Percentiles rank a stretch among this genome's conserved stretches.
These are phyloP conservation scores for Aphrophora alni DNA, from an alignment of 2,888 invertebrate genomes.

Conservation along the genomic window DNA sequence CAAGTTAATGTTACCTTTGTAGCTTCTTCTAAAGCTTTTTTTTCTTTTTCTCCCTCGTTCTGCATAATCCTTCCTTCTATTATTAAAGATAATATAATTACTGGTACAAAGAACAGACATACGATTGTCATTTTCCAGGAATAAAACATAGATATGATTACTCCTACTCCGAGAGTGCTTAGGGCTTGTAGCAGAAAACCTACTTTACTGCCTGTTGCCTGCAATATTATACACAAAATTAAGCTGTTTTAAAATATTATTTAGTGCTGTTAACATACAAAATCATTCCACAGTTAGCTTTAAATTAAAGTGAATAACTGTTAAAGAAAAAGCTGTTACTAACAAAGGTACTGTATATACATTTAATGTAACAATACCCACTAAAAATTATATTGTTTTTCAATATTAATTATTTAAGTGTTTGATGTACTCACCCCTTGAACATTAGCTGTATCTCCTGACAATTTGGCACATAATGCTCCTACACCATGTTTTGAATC, in stretches of 20 bases:
- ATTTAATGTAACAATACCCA: too few species aligned
- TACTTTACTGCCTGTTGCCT: constrained; percentile 83
- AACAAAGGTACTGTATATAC: too few species aligned
- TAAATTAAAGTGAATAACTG: too few species aligned
- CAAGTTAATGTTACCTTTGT: constrained; percentile 70
- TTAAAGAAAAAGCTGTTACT: too few species aligned
- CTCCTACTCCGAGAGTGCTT: constrained; percentile 70
- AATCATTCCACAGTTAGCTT: too few species aligned
- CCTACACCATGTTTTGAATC: constrained; percentile 75
- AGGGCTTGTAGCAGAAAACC: constrained; percentile 77
- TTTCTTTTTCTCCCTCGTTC: constrained; percentile 70
- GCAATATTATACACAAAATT: too few species aligned
- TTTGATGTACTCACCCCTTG: constrained; percentile 69
- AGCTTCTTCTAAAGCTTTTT: constrained; percentile 72
- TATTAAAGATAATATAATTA: constrained; percentile 71
- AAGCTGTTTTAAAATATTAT: too few species aligned
- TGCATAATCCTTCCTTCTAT: constrained; percentile 70
- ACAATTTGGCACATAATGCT: constrained; percentile 74
- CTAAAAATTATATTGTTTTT: too few species aligned
- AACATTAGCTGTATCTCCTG: constrained; percentile 78
- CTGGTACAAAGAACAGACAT: constrained; percentile 73
- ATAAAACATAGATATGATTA: constrained; percentile 71
- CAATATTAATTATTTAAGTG: too few species aligned
- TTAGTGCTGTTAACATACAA: too few species aligned
- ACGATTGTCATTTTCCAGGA: constrained; percentile 79